Evolutionary conservation across 2,797 vertebrate species (phyloP).

Genomic region (Chelon labrosus): DNA sequence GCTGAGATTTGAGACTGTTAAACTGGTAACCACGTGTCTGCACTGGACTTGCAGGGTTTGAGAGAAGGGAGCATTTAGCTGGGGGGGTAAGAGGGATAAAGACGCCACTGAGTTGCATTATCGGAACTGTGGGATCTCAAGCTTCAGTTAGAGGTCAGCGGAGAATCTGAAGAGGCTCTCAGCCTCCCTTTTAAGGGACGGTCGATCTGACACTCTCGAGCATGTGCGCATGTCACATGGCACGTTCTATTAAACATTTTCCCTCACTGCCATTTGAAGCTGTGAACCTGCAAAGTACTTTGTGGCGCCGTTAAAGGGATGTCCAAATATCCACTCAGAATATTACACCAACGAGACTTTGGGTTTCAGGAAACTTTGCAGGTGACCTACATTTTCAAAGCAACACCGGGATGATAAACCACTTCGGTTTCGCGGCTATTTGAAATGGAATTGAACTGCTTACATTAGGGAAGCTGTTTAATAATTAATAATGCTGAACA

Average conservation of each 20-base stretch:
- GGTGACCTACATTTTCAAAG: conserved; percentile 62
- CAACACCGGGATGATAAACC: conserved; percentile 42
- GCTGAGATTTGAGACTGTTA: not conserved
- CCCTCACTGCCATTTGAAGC: conserved; percentile 1
- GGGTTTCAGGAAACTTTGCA: conserved; percentile 36
- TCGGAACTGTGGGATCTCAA: not conserved
- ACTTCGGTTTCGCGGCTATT: conserved; percentile 59
- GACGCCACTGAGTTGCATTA: not conserved
- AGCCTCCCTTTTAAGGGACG: not conserved
- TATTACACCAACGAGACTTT: conserved; percentile 14
- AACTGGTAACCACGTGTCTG: not conserved
- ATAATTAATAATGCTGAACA: conserved; percentile 46
- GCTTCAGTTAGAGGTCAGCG: not conserved
- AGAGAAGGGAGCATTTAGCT: not conserved
- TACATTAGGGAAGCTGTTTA: conserved; percentile 47
- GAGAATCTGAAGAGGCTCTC: not conserved
- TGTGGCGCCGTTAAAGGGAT: conserved; percentile 16
- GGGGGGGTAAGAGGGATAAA: not conserved
- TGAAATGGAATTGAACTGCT: conserved; percentile 47
- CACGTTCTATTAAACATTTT: not conserved
- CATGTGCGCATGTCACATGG: not conserved
- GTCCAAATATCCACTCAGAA: conserved; percentile 10
- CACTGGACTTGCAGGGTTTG: not conserved
- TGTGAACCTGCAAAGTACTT: conserved; percentile 7
- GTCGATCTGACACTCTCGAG: too few relatives aligned